These are phyloP conservation scores for Papilio machaon DNA, from an alignment of 1,140 invertebrate species.

Conservation along the genomic window DNA sequence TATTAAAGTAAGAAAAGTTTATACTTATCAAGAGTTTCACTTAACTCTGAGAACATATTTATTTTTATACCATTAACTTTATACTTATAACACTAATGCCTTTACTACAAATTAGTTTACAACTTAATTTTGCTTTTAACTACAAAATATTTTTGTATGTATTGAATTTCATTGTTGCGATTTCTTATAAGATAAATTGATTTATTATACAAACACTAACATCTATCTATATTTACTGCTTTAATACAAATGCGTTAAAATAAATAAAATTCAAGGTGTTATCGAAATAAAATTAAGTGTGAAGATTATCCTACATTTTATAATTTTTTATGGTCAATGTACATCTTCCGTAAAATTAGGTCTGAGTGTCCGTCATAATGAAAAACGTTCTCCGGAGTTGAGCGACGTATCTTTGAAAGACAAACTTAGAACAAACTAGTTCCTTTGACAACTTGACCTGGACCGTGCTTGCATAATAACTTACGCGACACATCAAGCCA, in stretches of 20 bases:
- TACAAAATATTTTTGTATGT: not conserved
- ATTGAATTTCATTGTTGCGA: not conserved
- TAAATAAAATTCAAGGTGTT: not conserved
- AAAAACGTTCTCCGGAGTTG: conserved; percentile 3
- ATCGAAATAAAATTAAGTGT: not conserved
- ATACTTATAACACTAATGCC: not conserved
- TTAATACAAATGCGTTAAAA: not conserved
- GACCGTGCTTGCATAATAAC: not conserved
- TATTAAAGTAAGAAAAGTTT: conserved; percentile 11
- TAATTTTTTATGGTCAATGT: not conserved
- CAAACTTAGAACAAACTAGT: conserved; percentile 20
- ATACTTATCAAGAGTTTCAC: not conserved
- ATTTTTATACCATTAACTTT: not conserved
- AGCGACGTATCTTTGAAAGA: conserved; percentile 10
- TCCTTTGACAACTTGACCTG: not conserved
- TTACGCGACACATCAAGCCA: not conserved
- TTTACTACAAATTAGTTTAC: not conserved
- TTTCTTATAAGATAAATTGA: not conserved
- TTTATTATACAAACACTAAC: not conserved
- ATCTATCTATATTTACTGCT: not conserved
- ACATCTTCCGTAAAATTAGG: conserved; percentile 26
- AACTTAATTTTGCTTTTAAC: not conserved
- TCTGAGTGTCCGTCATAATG: conserved; percentile 23
- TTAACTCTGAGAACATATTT: not conserved
- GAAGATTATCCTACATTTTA: not conserved